phyloP scores from a whole-genome alignment of 2,888 invertebrate genomes.

The Dynastes maya region DNA sequence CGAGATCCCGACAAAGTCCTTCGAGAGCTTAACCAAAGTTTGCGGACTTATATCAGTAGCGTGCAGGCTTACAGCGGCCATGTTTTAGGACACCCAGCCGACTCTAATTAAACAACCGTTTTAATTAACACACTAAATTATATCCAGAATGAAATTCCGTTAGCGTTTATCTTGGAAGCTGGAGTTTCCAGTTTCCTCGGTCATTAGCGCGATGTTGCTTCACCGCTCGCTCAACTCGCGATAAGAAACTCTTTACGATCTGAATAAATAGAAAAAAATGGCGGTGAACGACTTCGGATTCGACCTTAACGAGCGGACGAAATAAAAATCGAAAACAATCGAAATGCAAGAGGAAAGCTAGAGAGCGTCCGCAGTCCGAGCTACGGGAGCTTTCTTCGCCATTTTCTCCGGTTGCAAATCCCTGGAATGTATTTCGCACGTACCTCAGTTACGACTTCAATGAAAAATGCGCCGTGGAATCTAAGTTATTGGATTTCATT shows the following conservation, averaged over 20 bases:
- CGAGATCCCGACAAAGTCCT: constrained; percentile 39
- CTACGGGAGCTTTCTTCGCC: constrained; percentile 25
- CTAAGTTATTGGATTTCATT: constrained; percentile 69
- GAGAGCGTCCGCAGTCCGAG: neutral
- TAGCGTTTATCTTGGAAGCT: constrained; percentile 66
- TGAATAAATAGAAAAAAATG: constrained; percentile 33
- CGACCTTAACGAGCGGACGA: constrained; percentile 11
- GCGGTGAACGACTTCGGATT: constrained; percentile 25
- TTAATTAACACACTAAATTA: constrained; percentile 73
- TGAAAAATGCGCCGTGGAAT: constrained; percentile 65
- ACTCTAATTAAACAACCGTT: constrained; percentile 72
- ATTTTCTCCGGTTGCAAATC: constrained; percentile 48
- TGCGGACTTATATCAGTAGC: constrained; percentile 68
- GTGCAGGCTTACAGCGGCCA: constrained; percentile 67
- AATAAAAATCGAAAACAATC: constrained; percentile 39
- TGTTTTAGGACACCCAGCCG: constrained; percentile 66
- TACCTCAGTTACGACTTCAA: constrained; percentile 64
- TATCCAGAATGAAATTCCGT: constrained; percentile 71
- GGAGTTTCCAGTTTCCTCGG: constrained; percentile 49
- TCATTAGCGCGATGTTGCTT: constrained; percentile 43
- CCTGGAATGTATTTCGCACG: constrained; percentile 62
- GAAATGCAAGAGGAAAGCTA: constrained; percentile 17
- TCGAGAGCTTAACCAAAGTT: constrained; percentile 63
- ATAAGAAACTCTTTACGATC: constrained; percentile 37
- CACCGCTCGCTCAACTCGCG: constrained; percentile 6